phyloP scores from a whole-genome alignment of 1,140 invertebrate species.

The Archegozetes longisetosus region DNA sequence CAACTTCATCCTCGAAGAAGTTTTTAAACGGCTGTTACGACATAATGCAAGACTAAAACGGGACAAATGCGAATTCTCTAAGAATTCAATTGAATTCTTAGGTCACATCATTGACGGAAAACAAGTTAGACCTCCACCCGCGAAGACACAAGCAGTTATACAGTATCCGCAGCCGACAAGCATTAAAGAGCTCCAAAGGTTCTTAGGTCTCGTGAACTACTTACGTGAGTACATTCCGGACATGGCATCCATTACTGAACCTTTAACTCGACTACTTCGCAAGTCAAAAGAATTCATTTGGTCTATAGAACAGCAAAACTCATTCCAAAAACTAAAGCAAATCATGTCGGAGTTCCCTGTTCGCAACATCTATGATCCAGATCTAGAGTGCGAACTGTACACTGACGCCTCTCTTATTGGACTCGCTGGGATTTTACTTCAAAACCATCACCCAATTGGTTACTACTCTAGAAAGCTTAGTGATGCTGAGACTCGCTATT shows the following conservation, averaged over 20 bases:
- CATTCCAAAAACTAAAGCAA: conserved; percentile 13
- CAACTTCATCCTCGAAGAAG: too few relatives aligned
- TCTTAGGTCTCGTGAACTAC: conserved; percentile 28
- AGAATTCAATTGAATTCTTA: too few relatives aligned
- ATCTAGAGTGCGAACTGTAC: background rate
- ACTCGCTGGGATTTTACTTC: conserved; percentile 26
- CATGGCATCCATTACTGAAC: background rate
- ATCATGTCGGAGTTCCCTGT: background rate
- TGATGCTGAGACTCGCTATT: background rate
- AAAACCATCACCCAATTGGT: background rate
- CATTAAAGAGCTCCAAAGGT: conserved; percentile 27
- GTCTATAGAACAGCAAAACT: background rate
- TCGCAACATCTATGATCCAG: conserved; percentile 6
- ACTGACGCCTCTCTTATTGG: conserved; percentile 29
- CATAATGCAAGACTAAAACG: too few relatives aligned
- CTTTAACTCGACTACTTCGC: background rate
- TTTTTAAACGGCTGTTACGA: too few relatives aligned
- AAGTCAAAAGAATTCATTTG: conserved; percentile 6
- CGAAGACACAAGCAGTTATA: too few relatives aligned
- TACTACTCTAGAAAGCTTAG: conserved; percentile 2
- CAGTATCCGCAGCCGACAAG: too few relatives aligned
- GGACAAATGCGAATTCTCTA: too few relatives aligned
- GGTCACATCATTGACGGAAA: too few relatives aligned
- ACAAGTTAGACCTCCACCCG: too few relatives aligned
- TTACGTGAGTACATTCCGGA: conserved; percentile 1